Percentiles rank a stretch among this genome's conserved stretches.
These are phyloP conservation scores for Sthenelais limicola DNA, from an alignment of 2,888 invertebrate species.

Conservation along the genomic window DNA sequence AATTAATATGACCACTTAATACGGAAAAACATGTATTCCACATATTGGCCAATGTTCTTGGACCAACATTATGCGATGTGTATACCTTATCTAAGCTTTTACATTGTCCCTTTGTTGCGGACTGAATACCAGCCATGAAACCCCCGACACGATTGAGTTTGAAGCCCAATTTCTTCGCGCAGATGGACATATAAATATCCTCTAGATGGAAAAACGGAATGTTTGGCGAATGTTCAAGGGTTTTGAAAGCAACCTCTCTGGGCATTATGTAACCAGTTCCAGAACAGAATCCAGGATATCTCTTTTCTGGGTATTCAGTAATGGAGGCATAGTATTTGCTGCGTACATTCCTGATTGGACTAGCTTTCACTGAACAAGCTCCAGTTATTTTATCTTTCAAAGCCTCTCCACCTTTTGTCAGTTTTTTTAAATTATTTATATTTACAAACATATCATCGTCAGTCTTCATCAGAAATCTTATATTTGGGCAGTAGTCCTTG, in stretches of 20 bases:
- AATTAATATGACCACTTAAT: too few species aligned
- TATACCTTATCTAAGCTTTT: too few species aligned
- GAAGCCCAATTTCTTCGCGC: constrained; percentile 52
- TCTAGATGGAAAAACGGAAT: constrained; percentile 63
- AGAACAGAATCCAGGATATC: constrained; percentile 49
- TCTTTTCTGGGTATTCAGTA: constrained; percentile 33
- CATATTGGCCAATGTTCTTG: too few species aligned
- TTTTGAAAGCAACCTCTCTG: constrained; percentile 42
- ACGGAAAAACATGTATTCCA: too few species aligned
- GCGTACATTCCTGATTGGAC: background rate
- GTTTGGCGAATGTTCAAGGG: constrained; percentile 53
- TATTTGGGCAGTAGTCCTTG: constrained; percentile 20
- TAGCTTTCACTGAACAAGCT: constrained; percentile 42
- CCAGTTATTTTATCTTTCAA: constrained; percentile 1
- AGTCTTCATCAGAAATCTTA: constrained; percentile 60
- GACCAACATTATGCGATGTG: too few species aligned
- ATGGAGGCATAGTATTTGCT: constrained; percentile 34
- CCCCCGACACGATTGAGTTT: background rate
- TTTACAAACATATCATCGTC: constrained; percentile 63
- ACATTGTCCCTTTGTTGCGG: too few species aligned
- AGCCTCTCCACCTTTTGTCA: background rate
- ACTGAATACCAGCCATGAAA: too few species aligned
- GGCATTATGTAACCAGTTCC: constrained; percentile 50
- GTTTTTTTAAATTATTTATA: constrained; percentile 48
- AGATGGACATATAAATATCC: constrained; percentile 61